Percentiles rank a stretch among this genome's conserved stretches.
Conservation (phyloP, 2,888 invertebrate species). For the Ophonus ardosiacus region DNA sequence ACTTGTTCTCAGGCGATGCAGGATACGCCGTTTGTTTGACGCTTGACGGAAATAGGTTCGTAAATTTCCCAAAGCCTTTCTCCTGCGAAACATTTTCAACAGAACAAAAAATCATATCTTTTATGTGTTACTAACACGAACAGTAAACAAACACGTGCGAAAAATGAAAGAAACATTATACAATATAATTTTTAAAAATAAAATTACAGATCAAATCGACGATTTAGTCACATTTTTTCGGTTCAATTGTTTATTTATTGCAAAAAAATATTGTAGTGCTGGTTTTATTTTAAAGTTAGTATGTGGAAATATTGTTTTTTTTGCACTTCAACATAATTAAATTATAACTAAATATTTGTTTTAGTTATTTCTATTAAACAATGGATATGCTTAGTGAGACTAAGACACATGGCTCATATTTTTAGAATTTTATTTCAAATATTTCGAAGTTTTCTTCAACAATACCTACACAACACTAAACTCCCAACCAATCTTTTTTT, state of each 20-base stretch:
- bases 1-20: background rate
- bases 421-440: no score
- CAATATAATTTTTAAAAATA: background rate
- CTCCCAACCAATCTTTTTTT: no score
- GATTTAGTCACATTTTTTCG: background rate
- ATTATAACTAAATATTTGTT: no score
- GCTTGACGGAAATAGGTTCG: background rate
- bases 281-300: no score
- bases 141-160: background rate
- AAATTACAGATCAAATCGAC: background rate
- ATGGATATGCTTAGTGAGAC: no score
- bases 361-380: no score
- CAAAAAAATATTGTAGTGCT: background rate
- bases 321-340: no score
- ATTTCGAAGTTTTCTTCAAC: no score
- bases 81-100: background rate
- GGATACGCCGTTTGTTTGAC: constrained; percentile 3
- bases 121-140: background rate
- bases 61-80: background rate
- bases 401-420: no score
- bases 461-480: no score
- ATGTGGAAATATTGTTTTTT: no score
- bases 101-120: background rate
- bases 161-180: background rate
- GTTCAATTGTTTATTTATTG: background rate